Evolutionary conservation across 2,888 invertebrate species (phyloP).

Genomic region (Clitarchus hookeri): DNA sequence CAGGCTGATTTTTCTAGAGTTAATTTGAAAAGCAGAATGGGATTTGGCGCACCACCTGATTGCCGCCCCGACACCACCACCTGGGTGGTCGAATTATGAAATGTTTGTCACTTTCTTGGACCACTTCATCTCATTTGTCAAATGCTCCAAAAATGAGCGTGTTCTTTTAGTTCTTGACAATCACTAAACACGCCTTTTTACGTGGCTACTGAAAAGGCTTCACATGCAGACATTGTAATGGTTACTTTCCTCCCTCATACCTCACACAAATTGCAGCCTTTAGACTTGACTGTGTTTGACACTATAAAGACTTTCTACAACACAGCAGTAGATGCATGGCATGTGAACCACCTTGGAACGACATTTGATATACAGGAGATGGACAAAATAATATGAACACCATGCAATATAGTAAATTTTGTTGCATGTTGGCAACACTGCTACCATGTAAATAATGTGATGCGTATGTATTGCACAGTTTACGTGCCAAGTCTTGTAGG

Average conservation of each 20-base stretch:
- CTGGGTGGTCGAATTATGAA: neutral
- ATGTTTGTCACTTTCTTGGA: neutral
- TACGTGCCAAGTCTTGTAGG: no score
- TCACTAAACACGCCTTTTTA: neutral
- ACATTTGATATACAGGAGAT: no score
- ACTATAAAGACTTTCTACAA: no score
- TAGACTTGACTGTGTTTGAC: no score
- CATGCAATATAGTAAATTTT: no score
- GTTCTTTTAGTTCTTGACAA: neutral
- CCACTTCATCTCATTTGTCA: neutral
- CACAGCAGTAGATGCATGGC: no score
- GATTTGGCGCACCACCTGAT: neutral
- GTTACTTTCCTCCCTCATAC: neutral
- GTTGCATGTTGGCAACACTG: no score
- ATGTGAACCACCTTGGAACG: no score
- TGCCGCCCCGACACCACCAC: neutral
- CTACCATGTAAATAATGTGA: no score
- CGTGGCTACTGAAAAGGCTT: neutral
- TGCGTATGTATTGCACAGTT: no score
- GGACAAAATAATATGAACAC: no score
- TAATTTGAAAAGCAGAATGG: neutral
- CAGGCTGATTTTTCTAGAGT: neutral
- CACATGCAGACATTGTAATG: neutral
- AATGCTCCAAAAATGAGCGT: neutral
- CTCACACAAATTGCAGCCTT: neutral